A percentile compares a stretch with the other conserved stretches of the same genome.
Conservation (phyloP, 2,113 vertebrate species). For the Thymallus thymallus region DNA sequence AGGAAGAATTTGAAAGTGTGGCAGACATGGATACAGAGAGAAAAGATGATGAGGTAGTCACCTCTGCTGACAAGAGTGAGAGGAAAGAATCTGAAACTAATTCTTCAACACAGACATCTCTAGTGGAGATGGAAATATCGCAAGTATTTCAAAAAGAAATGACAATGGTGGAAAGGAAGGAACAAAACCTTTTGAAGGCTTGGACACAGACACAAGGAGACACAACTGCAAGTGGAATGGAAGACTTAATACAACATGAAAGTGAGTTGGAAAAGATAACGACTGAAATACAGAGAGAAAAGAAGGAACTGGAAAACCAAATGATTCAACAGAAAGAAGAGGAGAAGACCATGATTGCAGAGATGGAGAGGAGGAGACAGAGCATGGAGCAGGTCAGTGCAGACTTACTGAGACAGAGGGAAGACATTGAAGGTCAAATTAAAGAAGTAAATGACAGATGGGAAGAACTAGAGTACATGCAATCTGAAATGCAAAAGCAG, state of each 20-base stretch:
- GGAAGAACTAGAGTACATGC: too few species aligned
- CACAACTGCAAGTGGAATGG: not conserved
- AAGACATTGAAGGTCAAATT: too few species aligned
- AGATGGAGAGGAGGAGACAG: not conserved
- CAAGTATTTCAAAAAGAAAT: not conserved
- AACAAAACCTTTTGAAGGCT: not conserved
- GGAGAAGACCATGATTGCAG: constrained; percentile 12
- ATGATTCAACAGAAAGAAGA: not conserved
- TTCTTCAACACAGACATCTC: not conserved
- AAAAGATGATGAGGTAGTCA: too few species aligned
- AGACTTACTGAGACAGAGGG: too few species aligned
- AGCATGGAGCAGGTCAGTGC: too few species aligned
- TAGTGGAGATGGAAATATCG: not conserved
- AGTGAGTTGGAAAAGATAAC: not conserved
- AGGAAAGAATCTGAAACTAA: too few species aligned
- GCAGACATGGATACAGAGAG: too few species aligned
- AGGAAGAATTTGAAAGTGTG: not conserved
- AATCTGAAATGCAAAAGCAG: too few species aligned
- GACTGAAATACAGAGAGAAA: constrained; percentile 5
- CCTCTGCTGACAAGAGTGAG: too few species aligned
- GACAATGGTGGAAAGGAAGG: constrained; percentile 5
- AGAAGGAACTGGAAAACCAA: not conserved
- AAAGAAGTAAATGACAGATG: too few species aligned
- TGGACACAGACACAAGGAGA: not conserved
- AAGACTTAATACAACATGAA: not conserved